Evolutionary conservation across 2,888 invertebrate genomes (phyloP).

Genomic region (Pristionchus entomophagus): DNA sequence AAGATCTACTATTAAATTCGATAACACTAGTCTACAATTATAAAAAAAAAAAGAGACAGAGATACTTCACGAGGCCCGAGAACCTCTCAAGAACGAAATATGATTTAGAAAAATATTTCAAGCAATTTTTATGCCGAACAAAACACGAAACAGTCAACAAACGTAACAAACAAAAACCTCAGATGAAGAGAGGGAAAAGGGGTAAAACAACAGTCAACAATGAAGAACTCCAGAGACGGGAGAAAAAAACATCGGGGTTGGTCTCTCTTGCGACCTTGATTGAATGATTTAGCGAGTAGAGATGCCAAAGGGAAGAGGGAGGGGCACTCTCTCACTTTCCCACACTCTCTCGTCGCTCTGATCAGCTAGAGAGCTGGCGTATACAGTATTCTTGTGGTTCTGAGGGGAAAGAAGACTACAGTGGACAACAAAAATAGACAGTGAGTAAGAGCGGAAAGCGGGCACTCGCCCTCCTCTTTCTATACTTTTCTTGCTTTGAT

Average conservation of each 20-base stretch:
- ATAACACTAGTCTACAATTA: no score
- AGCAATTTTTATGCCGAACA: conserved; percentile 17
- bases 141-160: conserved; percentile 35
- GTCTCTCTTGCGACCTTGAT: conserved; percentile 6
- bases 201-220: conserved; percentile 26
- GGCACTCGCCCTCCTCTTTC: background rate
- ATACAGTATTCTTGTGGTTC: background rate
- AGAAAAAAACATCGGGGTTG: background rate
- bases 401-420: background rate
- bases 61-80: conserved; percentile 24
- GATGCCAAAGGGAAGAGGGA: background rate
- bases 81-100: conserved; percentile 13
- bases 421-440: background rate
- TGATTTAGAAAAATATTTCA: background rate
- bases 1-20: no score
- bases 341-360: background rate
- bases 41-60: background rate
- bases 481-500: conserved; percentile 5
- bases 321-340: background rate
- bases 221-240: background rate
- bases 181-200: background rate
- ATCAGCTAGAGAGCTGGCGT: background rate
- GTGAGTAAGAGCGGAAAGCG: conserved; percentile 27
- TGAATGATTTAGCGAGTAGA: conserved; percentile 7
- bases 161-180: background rate